A percentile compares a stretch with the other conserved stretches of the same genome.
Conservation (phyloP, 2,797 vertebrate genomes). For the Anguilla obscura region DNA sequence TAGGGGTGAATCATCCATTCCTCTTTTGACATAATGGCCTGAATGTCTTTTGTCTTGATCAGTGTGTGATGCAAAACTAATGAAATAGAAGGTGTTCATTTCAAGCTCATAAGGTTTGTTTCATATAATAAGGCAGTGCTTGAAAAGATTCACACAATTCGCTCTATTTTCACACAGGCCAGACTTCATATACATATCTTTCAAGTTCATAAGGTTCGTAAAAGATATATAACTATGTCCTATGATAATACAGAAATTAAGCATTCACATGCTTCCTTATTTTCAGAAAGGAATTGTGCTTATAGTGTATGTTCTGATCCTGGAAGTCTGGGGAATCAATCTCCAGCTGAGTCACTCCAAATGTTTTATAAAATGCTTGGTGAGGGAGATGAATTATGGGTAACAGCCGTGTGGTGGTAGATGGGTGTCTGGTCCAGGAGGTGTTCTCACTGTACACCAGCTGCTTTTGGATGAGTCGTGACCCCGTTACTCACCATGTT, state of each 20-base stretch:
- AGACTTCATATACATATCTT: neutral
- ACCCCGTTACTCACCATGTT: neutral
- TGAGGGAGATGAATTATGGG: neutral
- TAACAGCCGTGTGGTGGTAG: neutral
- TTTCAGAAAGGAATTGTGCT: neutral
- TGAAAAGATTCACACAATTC: neutral
- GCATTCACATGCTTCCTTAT: neutral
- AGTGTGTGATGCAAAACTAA: neutral
- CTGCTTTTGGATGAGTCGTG: neutral
- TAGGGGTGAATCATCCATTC: neutral
- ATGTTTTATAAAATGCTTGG: neutral
- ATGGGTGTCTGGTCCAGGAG: constrained; percentile 2
- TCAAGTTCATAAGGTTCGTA: neutral
- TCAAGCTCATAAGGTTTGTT: neutral
- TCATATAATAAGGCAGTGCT: neutral
- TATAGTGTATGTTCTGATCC: neutral
- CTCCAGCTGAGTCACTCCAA: neutral
- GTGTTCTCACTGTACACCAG: neutral
- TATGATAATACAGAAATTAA: neutral
- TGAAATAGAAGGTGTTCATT: neutral
- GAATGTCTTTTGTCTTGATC: neutral
- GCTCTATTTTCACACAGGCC: neutral
- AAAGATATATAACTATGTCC: neutral
- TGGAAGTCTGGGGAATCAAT: neutral
- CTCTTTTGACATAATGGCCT: neutral